These are phyloP conservation scores for Triops longicaudatus DNA, from an alignment of 1,140 invertebrate species.

Conservation along the genomic window DNA sequence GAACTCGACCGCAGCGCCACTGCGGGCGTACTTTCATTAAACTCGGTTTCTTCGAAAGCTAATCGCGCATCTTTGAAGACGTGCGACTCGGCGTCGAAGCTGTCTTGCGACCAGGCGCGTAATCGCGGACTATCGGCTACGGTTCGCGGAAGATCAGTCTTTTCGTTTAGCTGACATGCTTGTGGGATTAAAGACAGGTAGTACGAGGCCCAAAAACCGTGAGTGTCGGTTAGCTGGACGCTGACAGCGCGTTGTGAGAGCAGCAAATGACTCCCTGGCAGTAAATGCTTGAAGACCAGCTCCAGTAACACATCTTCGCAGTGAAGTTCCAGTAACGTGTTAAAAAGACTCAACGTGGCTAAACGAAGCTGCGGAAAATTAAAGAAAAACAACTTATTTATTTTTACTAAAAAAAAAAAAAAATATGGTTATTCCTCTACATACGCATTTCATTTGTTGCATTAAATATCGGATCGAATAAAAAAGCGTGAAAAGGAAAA, in stretches of 20 bases:
- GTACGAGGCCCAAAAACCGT: conserved; percentile 69
- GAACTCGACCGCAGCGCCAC: conserved; percentile 4
- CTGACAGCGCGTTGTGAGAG: conserved; percentile 61
- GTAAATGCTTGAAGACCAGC: conserved; percentile 74
- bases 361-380: conserved; percentile 56
- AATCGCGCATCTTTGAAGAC: conserved; percentile 37
- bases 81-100: conserved; percentile 13
- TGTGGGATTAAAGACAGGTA: conserved; percentile 69
- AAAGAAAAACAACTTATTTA: too few species aligned
- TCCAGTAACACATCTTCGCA: conserved; percentile 97
- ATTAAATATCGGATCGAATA: too few species aligned
- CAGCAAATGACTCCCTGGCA: conserved; percentile 84
- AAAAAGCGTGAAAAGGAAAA: too few species aligned
- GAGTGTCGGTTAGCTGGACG: conserved; percentile 66
- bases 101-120: conserved; percentile 22
- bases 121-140: conserved; percentile 21
- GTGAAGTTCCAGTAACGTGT: conserved; percentile 81
- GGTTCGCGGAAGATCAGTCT: neutral
- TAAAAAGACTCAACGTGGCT: conserved; percentile 80
- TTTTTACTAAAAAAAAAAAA: too few species aligned
- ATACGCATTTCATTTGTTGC: too few species aligned
- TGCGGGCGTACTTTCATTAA: conserved; percentile 25
- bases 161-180: conserved; percentile 17
- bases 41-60: conserved; percentile 27
- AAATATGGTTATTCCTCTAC: too few species aligned